phyloP scores from a whole-genome alignment of 1,140 invertebrate species.

The Drosophila ohnishii region DNA sequence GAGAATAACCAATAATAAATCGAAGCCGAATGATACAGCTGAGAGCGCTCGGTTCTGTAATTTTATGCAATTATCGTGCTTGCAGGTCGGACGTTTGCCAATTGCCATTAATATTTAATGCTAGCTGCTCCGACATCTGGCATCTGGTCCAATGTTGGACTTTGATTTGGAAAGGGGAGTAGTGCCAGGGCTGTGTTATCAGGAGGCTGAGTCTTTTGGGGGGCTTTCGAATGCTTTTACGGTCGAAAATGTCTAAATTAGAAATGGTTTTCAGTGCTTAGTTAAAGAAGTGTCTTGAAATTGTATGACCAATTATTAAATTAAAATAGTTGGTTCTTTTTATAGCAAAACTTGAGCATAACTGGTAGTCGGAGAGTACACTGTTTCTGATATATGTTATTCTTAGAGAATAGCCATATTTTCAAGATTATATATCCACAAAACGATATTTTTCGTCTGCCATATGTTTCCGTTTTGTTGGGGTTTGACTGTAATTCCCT shows the following conservation, averaged over 20 bases:
- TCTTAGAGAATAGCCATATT: not conserved
- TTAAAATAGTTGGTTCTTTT: no score
- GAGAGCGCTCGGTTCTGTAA: conserved; percentile 32
- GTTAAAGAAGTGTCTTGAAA: not conserved
- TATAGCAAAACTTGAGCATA: no score
- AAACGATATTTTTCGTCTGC: not conserved
- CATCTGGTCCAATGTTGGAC: conserved; percentile 35
- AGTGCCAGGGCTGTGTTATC: conserved; percentile 12
- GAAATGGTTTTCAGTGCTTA: not conserved
- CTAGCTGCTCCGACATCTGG: conserved; percentile 27
- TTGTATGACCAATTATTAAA: not conserved
- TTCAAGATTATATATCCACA: not conserved
- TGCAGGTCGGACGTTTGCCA: conserved; percentile 27
- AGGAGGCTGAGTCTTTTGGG: not conserved
- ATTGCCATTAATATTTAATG: conserved; percentile 55
- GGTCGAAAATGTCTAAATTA: not conserved
- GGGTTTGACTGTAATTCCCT: not conserved
- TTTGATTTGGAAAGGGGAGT: conserved; percentile 13
- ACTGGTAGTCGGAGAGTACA: no score
- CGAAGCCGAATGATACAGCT: conserved; percentile 24
- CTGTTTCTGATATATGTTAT: no score
- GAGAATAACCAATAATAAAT: conserved; percentile 30
- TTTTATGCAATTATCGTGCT: conserved; percentile 52
- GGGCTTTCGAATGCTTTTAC: not conserved
- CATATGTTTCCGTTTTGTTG: not conserved